These are phyloP conservation scores for Oryzias sinensis DNA, from an alignment of 2,797 vertebrate genomes.

Conservation along the genomic window DNA sequence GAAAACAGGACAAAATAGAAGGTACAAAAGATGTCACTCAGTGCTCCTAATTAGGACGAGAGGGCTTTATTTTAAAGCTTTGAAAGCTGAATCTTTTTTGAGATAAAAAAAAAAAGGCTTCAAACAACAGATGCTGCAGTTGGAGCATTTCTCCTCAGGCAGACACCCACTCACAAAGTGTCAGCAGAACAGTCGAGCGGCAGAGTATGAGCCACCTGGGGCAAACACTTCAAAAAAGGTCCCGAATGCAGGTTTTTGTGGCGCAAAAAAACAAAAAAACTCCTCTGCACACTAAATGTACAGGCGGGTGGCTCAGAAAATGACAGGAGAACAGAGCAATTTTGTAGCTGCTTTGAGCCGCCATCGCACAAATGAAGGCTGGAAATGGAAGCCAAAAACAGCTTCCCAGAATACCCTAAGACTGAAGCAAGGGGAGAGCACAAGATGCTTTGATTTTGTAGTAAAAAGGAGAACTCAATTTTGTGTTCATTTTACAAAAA, in stretches of 20 bases:
- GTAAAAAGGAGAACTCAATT: too few species aligned
- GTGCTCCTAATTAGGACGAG: slow-evolving; percentile 48
- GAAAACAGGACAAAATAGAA: slow-evolving; percentile 12
- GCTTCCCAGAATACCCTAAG: neutral
- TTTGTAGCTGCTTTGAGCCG: slow-evolving; percentile 22
- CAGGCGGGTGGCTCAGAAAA: slow-evolving; percentile 15
- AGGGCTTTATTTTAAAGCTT: slow-evolving; percentile 8
- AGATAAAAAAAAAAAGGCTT: slow-evolving; percentile 26
- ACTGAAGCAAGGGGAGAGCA: neutral
- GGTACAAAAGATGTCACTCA: slow-evolving; percentile 36
- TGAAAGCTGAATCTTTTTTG: slow-evolving; percentile 28
- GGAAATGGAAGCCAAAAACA: neutral
- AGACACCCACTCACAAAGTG: slow-evolving; percentile 51
- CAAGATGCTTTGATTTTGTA: neutral
- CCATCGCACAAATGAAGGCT: slow-evolving; percentile 9
- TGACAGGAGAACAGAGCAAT: slow-evolving; percentile 16
- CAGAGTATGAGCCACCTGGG: slow-evolving; percentile 49
- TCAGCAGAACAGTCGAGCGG: slow-evolving; percentile 47
- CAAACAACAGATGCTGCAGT: slow-evolving; percentile 50
- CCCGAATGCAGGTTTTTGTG: slow-evolving; percentile 17
- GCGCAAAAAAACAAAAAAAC: slow-evolving; percentile 6
- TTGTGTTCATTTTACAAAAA: too few species aligned
- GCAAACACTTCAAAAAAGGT: slow-evolving; percentile 45
- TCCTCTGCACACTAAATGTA: slow-evolving; percentile 13
- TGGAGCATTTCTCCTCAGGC: slow-evolving; percentile 46